A percentile compares a stretch with the other conserved stretches of the same genome.
phyloP scores from a whole-genome alignment of 1,140 invertebrate genomes.

The Cotesia vestalis region DNA sequence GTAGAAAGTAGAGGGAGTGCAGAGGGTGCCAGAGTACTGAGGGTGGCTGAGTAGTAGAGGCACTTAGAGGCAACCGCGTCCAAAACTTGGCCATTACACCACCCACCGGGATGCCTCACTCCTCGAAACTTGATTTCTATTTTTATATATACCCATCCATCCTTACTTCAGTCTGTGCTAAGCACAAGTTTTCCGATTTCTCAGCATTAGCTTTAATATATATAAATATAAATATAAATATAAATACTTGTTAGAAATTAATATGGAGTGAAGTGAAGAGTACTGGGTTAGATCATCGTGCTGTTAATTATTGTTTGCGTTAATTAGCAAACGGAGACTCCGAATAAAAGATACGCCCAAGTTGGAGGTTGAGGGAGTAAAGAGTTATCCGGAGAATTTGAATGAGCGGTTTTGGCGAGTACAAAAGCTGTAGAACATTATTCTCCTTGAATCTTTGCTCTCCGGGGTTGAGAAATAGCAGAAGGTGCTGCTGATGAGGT shows the following conservation, averaged over 20 bases:
- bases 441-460: no score
- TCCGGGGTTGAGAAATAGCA: conserved; percentile 20
- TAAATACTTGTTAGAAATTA: no score
- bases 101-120: conserved; percentile 52
- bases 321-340: conserved; percentile 14
- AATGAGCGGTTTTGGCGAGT: conserved; percentile 10
- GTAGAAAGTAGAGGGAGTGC: conserved; percentile 18
- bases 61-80: conserved; percentile 55
- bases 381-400: conserved; percentile 16
- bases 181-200: no score
- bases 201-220: no score
- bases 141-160: conserved; percentile 16
- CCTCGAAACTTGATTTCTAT: conserved; percentile 47
- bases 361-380: conserved; percentile 19
- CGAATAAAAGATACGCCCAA: conserved; percentile 9
- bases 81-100: conserved; percentile 61
- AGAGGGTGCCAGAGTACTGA: conserved; percentile 40
- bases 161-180: conserved; percentile 17
- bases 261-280: no score
- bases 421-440: no score
- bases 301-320: conserved; percentile 25
- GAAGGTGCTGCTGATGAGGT: conserved; percentile 38
- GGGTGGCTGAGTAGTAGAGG: conserved; percentile 36
- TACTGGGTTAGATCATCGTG: no score
- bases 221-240: no score